Percentiles rank a stretch among this genome's conserved stretches.
Evolutionary conservation across 2,797 vertebrate species (phyloP).

Genomic region (Cichlasoma orientale): DNA sequence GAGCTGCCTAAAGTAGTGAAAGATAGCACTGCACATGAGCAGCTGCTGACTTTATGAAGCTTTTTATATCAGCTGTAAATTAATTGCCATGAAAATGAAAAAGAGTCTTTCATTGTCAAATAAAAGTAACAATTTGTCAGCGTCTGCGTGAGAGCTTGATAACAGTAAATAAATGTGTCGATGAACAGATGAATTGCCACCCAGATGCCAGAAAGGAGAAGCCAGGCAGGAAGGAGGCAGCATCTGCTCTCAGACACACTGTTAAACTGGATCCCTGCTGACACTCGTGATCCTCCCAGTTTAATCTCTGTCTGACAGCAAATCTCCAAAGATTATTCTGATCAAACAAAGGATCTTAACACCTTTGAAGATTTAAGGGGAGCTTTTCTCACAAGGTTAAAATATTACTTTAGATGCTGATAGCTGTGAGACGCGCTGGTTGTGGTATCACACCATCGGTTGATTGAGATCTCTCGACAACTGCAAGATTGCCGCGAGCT

Average conservation of each 20-base stretch:
- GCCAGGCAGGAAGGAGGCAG: slow-evolving; percentile 41
- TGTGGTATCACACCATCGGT: not conserved
- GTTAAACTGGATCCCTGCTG: slow-evolving; percentile 52
- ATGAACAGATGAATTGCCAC: slow-evolving; percentile 69
- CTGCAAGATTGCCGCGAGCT: not conserved
- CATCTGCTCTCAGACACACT: slow-evolving; percentile 53
- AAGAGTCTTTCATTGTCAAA: slow-evolving; percentile 48
- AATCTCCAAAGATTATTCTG: slow-evolving; percentile 16
- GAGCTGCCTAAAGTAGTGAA: slow-evolving; percentile 37
- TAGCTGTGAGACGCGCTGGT: not conserved
- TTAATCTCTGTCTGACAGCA: slow-evolving; percentile 22
- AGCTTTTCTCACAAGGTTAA: not conserved
- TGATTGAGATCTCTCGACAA: not conserved
- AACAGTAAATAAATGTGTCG: slow-evolving; percentile 47
- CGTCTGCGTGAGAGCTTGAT: slow-evolving; percentile 42
- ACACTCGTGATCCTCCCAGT: slow-evolving; percentile 24
- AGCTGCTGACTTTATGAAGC: slow-evolving; percentile 74
- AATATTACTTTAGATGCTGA: not conserved
- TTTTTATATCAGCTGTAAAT: slow-evolving; percentile 68
- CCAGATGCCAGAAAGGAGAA: slow-evolving; percentile 61
- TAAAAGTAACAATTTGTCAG: slow-evolving; percentile 52
- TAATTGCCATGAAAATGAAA: slow-evolving; percentile 47
- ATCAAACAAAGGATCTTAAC: slow-evolving; percentile 24
- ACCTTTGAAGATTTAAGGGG: not conserved
- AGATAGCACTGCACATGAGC: slow-evolving; percentile 33